phyloP scores from a whole-genome alignment of 2,888 invertebrate genomes.

The Drosophila aldrichi region DNA sequence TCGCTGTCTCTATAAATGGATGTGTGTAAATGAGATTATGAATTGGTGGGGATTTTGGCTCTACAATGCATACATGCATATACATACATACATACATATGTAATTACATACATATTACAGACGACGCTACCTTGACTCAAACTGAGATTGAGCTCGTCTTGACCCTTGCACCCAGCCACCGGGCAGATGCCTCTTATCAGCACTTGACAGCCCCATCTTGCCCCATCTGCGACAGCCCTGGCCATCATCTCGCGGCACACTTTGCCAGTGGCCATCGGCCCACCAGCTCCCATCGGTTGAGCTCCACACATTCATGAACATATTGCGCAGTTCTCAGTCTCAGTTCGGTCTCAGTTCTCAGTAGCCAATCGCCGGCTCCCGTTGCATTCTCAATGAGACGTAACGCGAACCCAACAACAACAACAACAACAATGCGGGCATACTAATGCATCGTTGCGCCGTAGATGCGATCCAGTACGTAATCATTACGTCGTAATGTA shows the following conservation, averaged over 20 bases:
- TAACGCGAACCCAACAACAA: slow-evolving; percentile 1
- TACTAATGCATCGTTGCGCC: not conserved
- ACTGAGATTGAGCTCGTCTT: slow-evolving; percentile 5
- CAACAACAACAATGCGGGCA: not conserved
- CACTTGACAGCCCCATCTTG: slow-evolving; percentile 21
- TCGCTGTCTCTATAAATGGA: slow-evolving; percentile 1
- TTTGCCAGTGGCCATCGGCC: slow-evolving; percentile 17
- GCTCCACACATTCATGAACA: slow-evolving; percentile 33
- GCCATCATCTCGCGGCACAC: not conserved
- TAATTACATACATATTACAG: not conserved
- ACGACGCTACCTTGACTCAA: slow-evolving; percentile 5
- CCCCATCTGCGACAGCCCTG: not conserved
- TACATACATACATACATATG: no score
- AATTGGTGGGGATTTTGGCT: not conserved
- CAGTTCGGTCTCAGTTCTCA: slow-evolving; percentile 21
- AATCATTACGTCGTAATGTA: not conserved
- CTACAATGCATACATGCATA: not conserved
- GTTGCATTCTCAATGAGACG: slow-evolving; percentile 30
- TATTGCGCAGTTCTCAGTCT: slow-evolving; percentile 55
- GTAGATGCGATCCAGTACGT: not conserved
- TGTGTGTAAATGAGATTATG: slow-evolving; percentile 17
- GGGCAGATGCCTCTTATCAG: slow-evolving; percentile 30
- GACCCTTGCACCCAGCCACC: slow-evolving; percentile 6
- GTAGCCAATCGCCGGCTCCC: slow-evolving; percentile 22
- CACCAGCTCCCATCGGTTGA: slow-evolving; percentile 14